These are phyloP conservation scores for Thamnophis sirtalis DNA, from an alignment of 2,113 vertebrate species.

Conservation along the genomic window DNA sequence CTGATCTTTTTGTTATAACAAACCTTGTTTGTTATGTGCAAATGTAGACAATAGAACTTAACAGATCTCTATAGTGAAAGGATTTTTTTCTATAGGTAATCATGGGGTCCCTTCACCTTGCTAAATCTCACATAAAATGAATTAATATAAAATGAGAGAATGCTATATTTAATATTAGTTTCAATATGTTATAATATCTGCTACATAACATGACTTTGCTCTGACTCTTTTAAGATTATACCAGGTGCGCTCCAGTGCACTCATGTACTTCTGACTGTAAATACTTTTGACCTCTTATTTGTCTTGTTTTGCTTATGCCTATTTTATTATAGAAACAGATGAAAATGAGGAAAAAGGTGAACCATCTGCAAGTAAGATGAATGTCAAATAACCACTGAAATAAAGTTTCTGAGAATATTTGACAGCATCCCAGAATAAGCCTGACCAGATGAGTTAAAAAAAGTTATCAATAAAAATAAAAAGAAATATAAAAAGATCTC, in stretches of 20 bases:
- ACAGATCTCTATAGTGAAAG: not conserved
- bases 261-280: not conserved
- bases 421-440: not conserved
- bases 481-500: not conserved
- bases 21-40: not conserved
- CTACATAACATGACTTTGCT: not conserved
- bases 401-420: not conserved
- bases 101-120: not conserved
- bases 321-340: not conserved
- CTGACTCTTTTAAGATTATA: not conserved
- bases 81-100: not conserved
- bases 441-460: not conserved
- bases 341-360: not conserved
- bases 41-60: not conserved
- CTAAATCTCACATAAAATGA: not conserved
- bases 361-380: not conserved
- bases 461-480: not conserved
- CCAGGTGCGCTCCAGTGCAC: not conserved
- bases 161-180: not conserved
- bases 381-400: not conserved
- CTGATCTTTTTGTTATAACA: not conserved
- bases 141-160: not conserved
- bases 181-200: not conserved
- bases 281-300: not conserved
- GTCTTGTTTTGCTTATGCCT: not conserved